Conservation (phyloP, 2,888 invertebrate species). For the Noctua janthina region DNA sequence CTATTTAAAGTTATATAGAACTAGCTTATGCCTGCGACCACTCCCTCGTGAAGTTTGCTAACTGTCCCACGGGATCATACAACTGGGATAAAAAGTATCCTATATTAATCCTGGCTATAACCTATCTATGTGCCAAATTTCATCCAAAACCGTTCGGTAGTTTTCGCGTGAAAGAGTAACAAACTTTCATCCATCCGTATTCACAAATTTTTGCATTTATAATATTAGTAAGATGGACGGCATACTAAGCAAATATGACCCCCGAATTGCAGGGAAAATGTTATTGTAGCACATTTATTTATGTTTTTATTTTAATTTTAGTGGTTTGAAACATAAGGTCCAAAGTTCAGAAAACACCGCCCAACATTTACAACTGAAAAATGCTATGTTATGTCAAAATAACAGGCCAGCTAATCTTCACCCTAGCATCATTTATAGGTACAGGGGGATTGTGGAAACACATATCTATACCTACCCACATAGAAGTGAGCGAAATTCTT, state of each 20-base stretch:
- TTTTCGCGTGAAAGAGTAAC: too few species aligned
- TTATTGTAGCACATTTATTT: neutral
- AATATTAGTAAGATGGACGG: neutral
- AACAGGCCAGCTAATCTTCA: neutral
- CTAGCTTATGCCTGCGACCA: too few species aligned
- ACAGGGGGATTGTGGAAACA: neutral
- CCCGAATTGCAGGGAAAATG: neutral
- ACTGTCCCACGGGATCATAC: too few species aligned
- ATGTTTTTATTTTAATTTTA: neutral
- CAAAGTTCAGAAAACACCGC: neutral
- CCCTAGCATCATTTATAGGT: neutral
- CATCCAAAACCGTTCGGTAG: too few species aligned
- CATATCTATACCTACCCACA: slow-evolving; percentile 9
- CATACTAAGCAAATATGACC: slow-evolving; percentile 6
- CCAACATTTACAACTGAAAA: neutral
- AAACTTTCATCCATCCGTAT: too few species aligned
- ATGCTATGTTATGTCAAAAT: neutral
- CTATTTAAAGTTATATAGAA: neutral
- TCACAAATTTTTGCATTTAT: too few species aligned
- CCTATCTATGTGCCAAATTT: too few species aligned
- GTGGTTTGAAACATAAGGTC: neutral
- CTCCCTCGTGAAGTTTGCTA: too few species aligned
- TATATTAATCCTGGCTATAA: too few species aligned
- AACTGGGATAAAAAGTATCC: too few species aligned
- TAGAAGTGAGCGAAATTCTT: slow-evolving; percentile 43